Evolutionary conservation across 2,888 invertebrate species (phyloP), one percentile per base, ranked within the genome.

Genomic region (Apomyelois bistriatella): DNA sequence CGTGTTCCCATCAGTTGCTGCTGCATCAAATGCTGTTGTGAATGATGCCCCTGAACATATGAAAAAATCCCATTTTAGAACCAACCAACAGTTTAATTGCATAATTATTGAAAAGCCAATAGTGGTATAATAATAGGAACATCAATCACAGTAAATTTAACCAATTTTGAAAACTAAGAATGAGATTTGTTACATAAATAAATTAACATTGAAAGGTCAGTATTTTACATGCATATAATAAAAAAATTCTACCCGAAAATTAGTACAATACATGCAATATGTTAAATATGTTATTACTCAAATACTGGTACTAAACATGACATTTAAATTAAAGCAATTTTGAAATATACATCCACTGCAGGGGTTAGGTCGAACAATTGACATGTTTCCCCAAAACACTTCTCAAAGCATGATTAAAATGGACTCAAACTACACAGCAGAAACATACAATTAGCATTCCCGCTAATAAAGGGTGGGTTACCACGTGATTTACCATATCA

Each of bases 401-500:
- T 9, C 1, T 8, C 30, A 6, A 30, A 12, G 22, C 43, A 5
- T 13, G 3, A 43, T 10, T 1, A 16, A 46, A n/a, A n/a, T 50
- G 56, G 50, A 54, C 62, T 68, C 58, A 54, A 57, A 66, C 77
- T 83, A 82, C 68, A 70, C 62, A 68, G 68, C 72, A 84, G 79
- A 79, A 62, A 70, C 59, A 66, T 67, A 71, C 68, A 63, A 70
- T 63, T 64, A 70, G 70, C 87, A 88, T 86, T 86, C 88, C 79
- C 60, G 81, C 82, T 79, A 85, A 64, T 79, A 87, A 76, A 72
- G 61, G 63, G 70, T 79, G 72, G 62, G 78, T 86, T 82, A 84
- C 79, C 83, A 82, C 77, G 53, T 82, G 74, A 87, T 85, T 89
- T 90, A 90, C 90, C 90, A 90, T 88, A 85, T 90, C 89, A 82